Conservation (phyloP, 1,140 invertebrate species). For the Grapholita molesta region DNA sequence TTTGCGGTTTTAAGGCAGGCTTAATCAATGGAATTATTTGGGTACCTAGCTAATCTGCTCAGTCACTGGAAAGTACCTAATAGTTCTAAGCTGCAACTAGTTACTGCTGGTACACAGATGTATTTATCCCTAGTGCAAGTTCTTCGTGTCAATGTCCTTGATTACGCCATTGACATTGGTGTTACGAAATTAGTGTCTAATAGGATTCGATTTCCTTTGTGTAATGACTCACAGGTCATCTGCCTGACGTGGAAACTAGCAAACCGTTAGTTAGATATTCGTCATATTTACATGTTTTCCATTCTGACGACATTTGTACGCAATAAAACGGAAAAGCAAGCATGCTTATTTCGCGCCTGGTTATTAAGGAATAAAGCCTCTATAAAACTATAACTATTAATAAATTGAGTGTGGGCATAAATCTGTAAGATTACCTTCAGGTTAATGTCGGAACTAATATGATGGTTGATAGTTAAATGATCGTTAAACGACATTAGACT, state of each 20-base stretch:
- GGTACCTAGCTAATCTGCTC: too few species aligned
- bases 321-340: background rate
- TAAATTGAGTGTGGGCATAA: slow-evolving; percentile 1
- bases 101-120: background rate
- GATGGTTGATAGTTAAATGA: slow-evolving; percentile 4
- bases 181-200: background rate
- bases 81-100: too few species aligned
- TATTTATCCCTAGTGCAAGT: background rate
- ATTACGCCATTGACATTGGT: slow-evolving; percentile 1
- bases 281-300: slow-evolving; percentile 2
- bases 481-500: slow-evolving; percentile 13
- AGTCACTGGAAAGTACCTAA: too few species aligned
- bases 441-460: background rate
- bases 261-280: slow-evolving; percentile 8
- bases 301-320: background rate
- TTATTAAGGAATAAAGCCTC: background rate
- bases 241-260: background rate
- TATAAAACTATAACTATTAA: background rate
- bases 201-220: background rate
- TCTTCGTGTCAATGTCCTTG: background rate
- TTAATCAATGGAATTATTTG: too few species aligned
- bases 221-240: slow-evolving; percentile 9
- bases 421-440: slow-evolving; percentile 15
- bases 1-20: too few species aligned
- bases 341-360: background rate